Evolutionary conservation across 2,888 invertebrate species (phyloP).

Genomic region (Drosophila emarginata): DNA sequence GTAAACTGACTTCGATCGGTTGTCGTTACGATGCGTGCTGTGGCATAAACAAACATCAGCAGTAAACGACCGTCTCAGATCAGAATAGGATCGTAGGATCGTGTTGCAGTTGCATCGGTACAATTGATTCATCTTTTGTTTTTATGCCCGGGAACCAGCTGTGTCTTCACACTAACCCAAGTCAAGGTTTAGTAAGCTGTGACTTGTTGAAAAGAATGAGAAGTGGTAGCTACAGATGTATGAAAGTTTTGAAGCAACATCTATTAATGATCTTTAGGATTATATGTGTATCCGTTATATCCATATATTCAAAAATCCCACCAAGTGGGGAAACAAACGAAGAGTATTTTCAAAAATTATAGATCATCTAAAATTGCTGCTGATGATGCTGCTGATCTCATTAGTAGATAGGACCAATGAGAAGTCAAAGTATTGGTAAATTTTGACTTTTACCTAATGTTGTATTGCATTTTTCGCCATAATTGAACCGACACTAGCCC

Average conservation of each 20-base stretch:
- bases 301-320: no score
- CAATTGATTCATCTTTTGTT: conserved; percentile 36
- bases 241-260: background rate
- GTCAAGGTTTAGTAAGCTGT: conserved; percentile 48
- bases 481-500: no score
- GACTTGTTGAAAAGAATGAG: background rate
- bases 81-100: conserved; percentile 30
- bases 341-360: no score
- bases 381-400: no score
- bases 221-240: background rate
- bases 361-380: no score
- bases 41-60: conserved; percentile 67
- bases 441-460: background rate
- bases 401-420: no score
- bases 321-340: no score
- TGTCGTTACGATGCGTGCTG: conserved; percentile 56
- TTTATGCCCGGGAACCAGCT: conserved; percentile 52
- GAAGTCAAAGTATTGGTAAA: no score
- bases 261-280: background rate
- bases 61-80: background rate
- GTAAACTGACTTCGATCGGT: conserved; percentile 52
- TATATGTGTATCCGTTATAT: background rate
- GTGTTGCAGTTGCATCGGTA: conserved; percentile 49
- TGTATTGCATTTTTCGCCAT: conserved; percentile 2
- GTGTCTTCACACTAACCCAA: conserved; percentile 54